Evolutionary conservation across 2,888 invertebrate species (phyloP).

Genomic region (Perithous albicinctus): DNA sequence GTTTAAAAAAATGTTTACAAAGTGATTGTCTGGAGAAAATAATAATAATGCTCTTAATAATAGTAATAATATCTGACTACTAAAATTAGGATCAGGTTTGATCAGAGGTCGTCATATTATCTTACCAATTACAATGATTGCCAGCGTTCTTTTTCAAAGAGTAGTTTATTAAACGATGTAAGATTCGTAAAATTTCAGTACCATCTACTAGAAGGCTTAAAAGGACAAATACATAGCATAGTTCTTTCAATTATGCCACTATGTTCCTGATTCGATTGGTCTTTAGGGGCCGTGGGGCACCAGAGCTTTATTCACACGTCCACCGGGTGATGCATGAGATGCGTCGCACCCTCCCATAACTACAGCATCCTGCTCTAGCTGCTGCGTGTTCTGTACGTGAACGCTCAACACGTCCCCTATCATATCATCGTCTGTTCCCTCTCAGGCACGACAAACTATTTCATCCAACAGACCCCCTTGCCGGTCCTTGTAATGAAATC

Average conservation of each 20-base stretch:
- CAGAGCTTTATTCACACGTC: constrained; percentile 63
- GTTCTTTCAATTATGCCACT: constrained; percentile 51
- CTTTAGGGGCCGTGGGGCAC: constrained; percentile 44
- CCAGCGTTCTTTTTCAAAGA: background rate
- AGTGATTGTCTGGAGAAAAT: no score
- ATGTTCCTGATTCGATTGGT: constrained; percentile 54
- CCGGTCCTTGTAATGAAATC: constrained; percentile 73
- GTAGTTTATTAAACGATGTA: background rate
- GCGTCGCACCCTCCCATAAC: constrained; percentile 58
- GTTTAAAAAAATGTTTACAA: no score
- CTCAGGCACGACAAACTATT: constrained; percentile 72
- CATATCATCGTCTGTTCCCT: constrained; percentile 66
- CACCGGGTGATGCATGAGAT: constrained; percentile 63
- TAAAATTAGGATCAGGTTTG: no score
- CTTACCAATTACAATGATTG: no score
- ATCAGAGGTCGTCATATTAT: no score
- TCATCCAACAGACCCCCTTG: constrained; percentile 67
- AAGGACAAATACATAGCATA: background rate
- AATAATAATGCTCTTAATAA: no score
- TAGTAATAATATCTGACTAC: no score
- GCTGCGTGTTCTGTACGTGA: constrained; percentile 31
- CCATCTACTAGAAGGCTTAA: background rate
- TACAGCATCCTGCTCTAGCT: constrained; percentile 41
- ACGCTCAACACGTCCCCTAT: constrained; percentile 68
- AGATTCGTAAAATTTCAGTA: background rate